Conservation (phyloP, 1,140 invertebrate species). For the Dolichoris vasculosae region DNA sequence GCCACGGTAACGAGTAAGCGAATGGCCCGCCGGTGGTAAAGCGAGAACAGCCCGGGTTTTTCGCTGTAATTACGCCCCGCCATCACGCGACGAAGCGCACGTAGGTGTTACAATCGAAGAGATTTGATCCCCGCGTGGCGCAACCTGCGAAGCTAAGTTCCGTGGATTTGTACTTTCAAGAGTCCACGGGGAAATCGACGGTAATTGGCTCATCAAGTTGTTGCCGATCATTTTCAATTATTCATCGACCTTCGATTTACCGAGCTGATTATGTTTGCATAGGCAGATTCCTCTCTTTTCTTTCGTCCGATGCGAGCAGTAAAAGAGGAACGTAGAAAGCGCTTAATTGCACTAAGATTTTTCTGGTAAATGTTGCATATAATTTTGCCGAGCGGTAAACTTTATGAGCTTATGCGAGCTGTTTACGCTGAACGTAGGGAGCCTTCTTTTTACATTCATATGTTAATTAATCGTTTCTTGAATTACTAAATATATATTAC, state of each 20-base stretch:
- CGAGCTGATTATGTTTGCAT: not conserved
- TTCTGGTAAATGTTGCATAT: not conserved
- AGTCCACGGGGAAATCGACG: not conserved
- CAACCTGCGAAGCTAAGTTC: no score
- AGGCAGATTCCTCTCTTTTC: not conserved
- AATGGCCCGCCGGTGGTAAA: not conserved
- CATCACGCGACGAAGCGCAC: conserved; percentile 69
- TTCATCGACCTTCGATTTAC: conserved; percentile 25
- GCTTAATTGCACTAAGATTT: not conserved
- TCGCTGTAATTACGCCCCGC: conserved; percentile 70
- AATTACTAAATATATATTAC: not conserved
- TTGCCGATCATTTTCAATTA: conserved; percentile 44
- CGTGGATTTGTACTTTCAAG: not conserved
- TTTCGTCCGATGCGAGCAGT: not conserved
- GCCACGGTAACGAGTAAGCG: conserved; percentile 54
- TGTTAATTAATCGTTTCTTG: not conserved
- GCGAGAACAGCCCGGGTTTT: conserved; percentile 17
- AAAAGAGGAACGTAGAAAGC: not conserved
- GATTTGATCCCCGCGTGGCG: not conserved
- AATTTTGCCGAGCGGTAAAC: not conserved
- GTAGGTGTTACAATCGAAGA: conserved; percentile 36
- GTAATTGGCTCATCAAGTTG: conserved; percentile 41
- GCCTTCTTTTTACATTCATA: not conserved
- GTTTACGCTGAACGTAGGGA: not conserved
- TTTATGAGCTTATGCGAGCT: not conserved